These are phyloP conservation scores for Nemotelus pantherinus DNA, from an alignment of 2,888 invertebrate genomes.

Conservation along the genomic window DNA sequence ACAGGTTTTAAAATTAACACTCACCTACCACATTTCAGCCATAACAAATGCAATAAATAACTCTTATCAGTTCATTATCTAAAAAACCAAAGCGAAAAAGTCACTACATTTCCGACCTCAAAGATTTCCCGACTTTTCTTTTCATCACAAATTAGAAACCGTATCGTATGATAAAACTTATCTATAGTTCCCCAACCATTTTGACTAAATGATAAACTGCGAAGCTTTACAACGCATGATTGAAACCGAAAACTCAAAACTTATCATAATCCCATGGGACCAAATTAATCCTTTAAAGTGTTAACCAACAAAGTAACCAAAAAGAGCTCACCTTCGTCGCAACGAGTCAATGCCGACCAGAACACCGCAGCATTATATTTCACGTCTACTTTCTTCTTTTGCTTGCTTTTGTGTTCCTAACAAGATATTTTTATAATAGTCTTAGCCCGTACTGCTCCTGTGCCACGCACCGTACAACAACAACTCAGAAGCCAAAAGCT, in stretches of 20 bases:
- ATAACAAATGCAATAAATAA: too few relatives aligned
- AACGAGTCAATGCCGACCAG: neutral
- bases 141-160: too few relatives aligned
- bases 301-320: slow-evolving; percentile 45
- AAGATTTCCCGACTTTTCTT: too few relatives aligned
- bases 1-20: too few relatives aligned
- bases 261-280: slow-evolving; percentile 46
- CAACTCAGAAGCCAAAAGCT: neutral
- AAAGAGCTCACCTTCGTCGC: slow-evolving; percentile 24
- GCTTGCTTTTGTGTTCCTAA: slow-evolving; percentile 4
- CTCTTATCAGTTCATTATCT: too few relatives aligned
- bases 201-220: too few relatives aligned
- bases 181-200: too few relatives aligned
- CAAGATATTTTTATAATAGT: slow-evolving; percentile 45
- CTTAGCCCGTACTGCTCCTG: slow-evolving; percentile 2
- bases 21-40: too few relatives aligned
- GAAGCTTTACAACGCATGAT: neutral
- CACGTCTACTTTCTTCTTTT: slow-evolving; percentile 5
- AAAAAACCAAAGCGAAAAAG: too few relatives aligned
- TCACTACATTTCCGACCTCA: too few relatives aligned
- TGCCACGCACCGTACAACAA: neutral
- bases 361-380: neutral
- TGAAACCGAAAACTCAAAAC: slow-evolving; percentile 30
- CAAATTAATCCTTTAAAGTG: slow-evolving; percentile 51
- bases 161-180: too few relatives aligned